phyloP scores from a whole-genome alignment of 2,113 vertebrate genomes.

The Esox niger region DNA sequence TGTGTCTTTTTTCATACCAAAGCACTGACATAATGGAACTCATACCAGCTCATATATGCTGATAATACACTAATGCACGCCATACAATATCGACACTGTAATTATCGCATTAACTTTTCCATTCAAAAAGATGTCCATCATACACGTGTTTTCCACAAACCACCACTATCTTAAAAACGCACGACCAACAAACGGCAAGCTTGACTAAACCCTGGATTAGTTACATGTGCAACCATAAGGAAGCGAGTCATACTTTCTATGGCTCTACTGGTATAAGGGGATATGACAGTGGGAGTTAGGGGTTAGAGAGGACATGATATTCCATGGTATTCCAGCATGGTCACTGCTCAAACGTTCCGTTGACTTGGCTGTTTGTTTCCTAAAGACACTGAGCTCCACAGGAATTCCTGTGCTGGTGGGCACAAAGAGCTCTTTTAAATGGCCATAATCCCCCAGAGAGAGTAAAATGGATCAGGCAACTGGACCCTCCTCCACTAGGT shows the following conservation, averaged over 20 bases:
- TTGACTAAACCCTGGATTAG: no score
- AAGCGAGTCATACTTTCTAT: slow-evolving; percentile 49
- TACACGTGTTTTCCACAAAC: slow-evolving; percentile 22
- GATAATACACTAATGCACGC: slow-evolving; percentile 29
- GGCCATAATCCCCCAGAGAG: slow-evolving; percentile 56
- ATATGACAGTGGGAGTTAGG: background rate
- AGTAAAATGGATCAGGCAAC: slow-evolving; percentile 35
- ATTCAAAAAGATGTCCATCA: slow-evolving; percentile 24
- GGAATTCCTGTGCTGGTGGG: slow-evolving; percentile 14
- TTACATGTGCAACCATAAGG: background rate
- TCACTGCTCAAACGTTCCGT: slow-evolving; percentile 59
- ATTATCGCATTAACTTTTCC: slow-evolving; percentile 49
- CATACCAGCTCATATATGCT: slow-evolving; percentile 10
- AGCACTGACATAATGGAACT: background rate
- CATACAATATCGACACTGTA: slow-evolving; percentile 26
- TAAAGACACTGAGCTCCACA: slow-evolving; percentile 46
- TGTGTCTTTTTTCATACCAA: no score
- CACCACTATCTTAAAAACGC: slow-evolving; percentile 21
- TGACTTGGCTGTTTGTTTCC: slow-evolving; percentile 66
- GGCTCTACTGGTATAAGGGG: background rate
- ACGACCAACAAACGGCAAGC: no score
- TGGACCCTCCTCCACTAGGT: slow-evolving; percentile 22
- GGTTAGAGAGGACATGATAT: background rate
- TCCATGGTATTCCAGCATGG: slow-evolving; percentile 33
- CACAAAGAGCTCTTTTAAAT: slow-evolving; percentile 69